These are phyloP conservation scores for Anoplopoma fimbria DNA, from an alignment of 2,113 vertebrate genomes.

Conservation along the genomic window DNA sequence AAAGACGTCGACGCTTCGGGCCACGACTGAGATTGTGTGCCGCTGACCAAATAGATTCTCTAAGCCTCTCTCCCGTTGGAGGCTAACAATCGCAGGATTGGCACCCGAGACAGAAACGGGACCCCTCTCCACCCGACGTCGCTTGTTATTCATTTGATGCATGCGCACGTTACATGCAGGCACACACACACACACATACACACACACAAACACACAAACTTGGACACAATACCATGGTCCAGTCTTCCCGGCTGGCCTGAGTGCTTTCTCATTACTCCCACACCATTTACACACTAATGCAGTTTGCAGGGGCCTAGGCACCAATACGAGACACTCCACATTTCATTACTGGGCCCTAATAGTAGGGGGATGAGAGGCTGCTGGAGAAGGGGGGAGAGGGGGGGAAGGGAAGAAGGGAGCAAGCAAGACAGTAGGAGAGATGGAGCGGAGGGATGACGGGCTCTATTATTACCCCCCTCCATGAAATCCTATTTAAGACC, in stretches of 20 bases:
- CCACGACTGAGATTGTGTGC: conserved; percentile 33
- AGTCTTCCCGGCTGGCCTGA: conserved; percentile 66
- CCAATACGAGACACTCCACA: conserved; percentile 82
- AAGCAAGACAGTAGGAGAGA: conserved; percentile 35
- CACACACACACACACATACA: conserved; percentile 32
- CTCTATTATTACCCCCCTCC: conserved; percentile 60
- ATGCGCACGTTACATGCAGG: conserved; percentile 34
- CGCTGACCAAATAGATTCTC: conserved; percentile 51
- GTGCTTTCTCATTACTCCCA: conserved; percentile 82
- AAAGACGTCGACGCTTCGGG: conserved; percentile 42
- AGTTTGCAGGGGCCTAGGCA: conserved; percentile 78
- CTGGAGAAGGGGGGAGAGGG: conserved; percentile 30
- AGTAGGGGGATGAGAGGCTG: conserved; percentile 68
- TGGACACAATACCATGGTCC: conserved; percentile 50
- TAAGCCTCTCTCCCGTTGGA: conserved; percentile 32
- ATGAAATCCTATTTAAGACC: conserved; percentile 80
- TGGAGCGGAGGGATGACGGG: conserved; percentile 54
- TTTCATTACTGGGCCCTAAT: conserved; percentile 84
- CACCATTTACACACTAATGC: conserved; percentile 85
- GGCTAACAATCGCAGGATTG: conserved; percentile 61
- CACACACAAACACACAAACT: conserved; percentile 28
- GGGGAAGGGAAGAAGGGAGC: conserved; percentile 19
- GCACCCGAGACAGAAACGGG: conserved; percentile 40
- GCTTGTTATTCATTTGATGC: conserved; percentile 68
- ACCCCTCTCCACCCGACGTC: conserved; percentile 33